These are phyloP conservation scores for Yponomeuta sedellus DNA, from an alignment of 2,888 invertebrate species.

Conservation along the genomic window DNA sequence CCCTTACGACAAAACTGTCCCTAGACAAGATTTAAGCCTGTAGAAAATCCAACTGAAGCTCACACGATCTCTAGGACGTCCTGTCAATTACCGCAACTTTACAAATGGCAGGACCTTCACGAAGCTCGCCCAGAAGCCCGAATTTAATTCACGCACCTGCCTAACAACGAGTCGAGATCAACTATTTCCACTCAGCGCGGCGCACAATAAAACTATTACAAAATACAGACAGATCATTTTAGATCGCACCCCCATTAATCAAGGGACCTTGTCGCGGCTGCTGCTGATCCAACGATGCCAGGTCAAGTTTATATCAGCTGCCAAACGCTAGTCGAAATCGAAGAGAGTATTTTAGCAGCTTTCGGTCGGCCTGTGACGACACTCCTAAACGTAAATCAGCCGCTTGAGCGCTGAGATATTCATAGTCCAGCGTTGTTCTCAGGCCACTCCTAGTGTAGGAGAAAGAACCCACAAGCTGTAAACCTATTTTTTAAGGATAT, in stretches of 20 bases:
- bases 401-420: not conserved
- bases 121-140: not conserved
- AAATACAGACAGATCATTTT: slow-evolving; percentile 15
- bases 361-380: slow-evolving; percentile 11
- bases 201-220: slow-evolving; percentile 12
- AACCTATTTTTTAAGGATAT: too few relatives aligned
- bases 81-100: not conserved
- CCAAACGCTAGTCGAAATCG: slow-evolving; percentile 20
- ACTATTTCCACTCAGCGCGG: slow-evolving; percentile 6
- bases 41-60: not conserved
- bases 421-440: not conserved
- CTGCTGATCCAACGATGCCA: slow-evolving; percentile 5
- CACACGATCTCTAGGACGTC: not conserved
- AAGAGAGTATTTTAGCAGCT: slow-evolving; percentile 12
- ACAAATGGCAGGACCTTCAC: not conserved
- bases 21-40: not conserved
- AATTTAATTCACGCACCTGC: not conserved
- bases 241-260: slow-evolving; percentile 15
- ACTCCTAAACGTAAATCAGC: not conserved
- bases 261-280: slow-evolving; percentile 13
- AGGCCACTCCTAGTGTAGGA: not conserved
- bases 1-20: not conserved
- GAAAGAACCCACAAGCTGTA: too few relatives aligned
- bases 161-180: not conserved
- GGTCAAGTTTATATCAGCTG: slow-evolving; percentile 17